A percentile compares a stretch with the other conserved stretches of the same genome.
Conservation (phyloP, 1,140 invertebrate genomes). For the Coptotermes formosanus region DNA sequence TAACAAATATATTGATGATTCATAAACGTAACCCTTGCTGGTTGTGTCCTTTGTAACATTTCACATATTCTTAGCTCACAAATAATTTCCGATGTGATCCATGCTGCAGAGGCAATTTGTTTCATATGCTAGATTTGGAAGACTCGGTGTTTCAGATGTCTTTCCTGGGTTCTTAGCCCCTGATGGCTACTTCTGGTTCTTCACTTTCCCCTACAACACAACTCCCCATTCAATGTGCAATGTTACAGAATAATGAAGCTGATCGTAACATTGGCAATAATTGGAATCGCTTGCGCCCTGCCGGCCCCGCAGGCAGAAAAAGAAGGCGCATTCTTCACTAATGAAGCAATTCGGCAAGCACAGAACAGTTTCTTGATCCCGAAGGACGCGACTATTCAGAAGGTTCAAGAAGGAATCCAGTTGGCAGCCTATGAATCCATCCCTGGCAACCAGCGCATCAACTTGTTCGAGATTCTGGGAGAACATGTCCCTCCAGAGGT, state of each 20-base stretch:
- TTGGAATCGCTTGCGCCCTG: neutral
- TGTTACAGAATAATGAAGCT: constrained; percentile 13
- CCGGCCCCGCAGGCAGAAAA: constrained; percentile 43
- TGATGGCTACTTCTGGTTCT: too few species aligned
- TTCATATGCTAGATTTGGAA: too few species aligned
- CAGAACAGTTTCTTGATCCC: constrained; percentile 80
- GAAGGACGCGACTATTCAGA: constrained; percentile 80
- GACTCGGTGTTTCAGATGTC: too few species aligned
- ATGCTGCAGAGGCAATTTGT: too few species aligned
- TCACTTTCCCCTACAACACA: too few species aligned
- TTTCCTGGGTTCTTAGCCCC: too few species aligned
- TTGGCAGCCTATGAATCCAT: constrained; percentile 79
- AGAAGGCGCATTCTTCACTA: constrained; percentile 75
- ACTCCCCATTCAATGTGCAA: too few species aligned
- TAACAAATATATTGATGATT: too few species aligned
- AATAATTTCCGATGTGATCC: too few species aligned
- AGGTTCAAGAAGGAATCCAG: constrained; percentile 81
- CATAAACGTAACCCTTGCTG: too few species aligned
- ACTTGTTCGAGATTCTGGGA: constrained; percentile 75
- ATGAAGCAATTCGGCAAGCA: constrained; percentile 81
- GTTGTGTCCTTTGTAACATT: too few species aligned
- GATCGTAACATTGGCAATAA: neutral
- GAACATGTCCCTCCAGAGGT: constrained; percentile 80
- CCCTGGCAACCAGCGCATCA: constrained; percentile 76
- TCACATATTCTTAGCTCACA: too few species aligned